phyloP scores from a whole-genome alignment of 2,113 vertebrate genomes.

The Haemorhous mexicanus region DNA sequence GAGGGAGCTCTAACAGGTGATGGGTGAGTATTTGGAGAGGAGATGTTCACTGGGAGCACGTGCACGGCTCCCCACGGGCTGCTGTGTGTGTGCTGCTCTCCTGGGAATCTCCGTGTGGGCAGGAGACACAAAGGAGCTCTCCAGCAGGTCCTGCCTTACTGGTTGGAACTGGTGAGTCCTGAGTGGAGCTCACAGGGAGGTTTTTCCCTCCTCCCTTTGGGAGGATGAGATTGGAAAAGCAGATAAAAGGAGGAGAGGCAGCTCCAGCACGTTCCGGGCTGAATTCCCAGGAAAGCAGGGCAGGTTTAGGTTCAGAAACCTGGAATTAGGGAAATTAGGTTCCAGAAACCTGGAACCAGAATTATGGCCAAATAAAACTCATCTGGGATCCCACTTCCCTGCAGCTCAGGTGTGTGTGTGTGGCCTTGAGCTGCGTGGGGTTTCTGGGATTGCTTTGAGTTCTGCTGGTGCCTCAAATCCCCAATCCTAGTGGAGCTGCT shows the following conservation, averaged over 20 bases:
- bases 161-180: not conserved
- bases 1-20: not conserved
- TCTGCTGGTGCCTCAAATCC: no score
- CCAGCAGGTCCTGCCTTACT: not conserved
- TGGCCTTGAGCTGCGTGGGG: no score
- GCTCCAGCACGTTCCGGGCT: not conserved
- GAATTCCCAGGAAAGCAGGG: rapidly evolving
- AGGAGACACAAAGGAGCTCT: not conserved
- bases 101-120: not conserved
- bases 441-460: no score
- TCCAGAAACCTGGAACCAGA: not conserved
- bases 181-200: not conserved
- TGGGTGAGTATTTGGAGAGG: not conserved
- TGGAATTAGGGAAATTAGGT: not conserved
- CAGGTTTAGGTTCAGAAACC: rapidly evolving
- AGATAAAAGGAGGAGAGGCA: not conserved
- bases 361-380: not conserved
- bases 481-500: no score
- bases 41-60: not conserved
- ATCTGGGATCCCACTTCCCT: no score
- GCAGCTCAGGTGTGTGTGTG: no score
- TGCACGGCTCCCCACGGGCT: not conserved
- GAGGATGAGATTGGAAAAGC: not conserved
- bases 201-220: not conserved
- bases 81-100: not conserved